Evolutionary conservation across 1,140 invertebrate genomes (phyloP).

Genomic region (Plutomurus gul): DNA sequence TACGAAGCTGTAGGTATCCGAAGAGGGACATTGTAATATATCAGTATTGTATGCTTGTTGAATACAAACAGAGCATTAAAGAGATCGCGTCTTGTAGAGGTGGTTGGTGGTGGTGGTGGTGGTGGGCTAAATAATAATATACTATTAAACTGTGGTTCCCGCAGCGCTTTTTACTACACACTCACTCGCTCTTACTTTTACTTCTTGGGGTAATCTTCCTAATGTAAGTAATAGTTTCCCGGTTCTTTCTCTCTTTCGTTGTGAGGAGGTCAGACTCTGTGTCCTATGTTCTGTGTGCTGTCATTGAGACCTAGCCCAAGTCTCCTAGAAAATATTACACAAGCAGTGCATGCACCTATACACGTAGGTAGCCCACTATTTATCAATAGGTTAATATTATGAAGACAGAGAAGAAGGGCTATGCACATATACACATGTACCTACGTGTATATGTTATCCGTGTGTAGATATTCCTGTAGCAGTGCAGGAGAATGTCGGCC

Average conservation of each 20-base stretch:
- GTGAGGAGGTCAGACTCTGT: too few species aligned
- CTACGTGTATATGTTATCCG: background rate
- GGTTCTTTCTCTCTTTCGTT: background rate
- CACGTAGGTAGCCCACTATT: too few species aligned
- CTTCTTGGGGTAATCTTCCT: background rate
- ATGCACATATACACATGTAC: too few species aligned
- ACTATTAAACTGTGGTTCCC: background rate
- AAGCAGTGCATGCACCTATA: too few species aligned
- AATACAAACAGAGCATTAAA: slow-evolving; percentile 10
- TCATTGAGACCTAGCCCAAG: too few species aligned
- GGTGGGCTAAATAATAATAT: background rate
- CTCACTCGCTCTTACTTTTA: background rate
- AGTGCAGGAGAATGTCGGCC: too few species aligned
- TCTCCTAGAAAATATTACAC: too few species aligned
- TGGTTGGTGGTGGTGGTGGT: background rate
- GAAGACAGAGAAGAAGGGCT: too few species aligned
- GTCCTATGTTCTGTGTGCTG: too few species aligned
- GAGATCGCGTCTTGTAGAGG: background rate
- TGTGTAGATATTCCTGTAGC: slow-evolving; percentile 1
- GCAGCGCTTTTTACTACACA: background rate
- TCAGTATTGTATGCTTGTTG: background rate
- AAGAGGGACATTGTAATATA: background rate
- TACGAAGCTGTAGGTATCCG: too few species aligned
- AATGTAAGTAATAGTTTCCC: background rate
- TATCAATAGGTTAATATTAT: too few species aligned